Evolutionary conservation across 2,888 invertebrate species (phyloP), one percentile per base, ranked within the genome.

Genomic region (Orthosia cruda): DNA sequence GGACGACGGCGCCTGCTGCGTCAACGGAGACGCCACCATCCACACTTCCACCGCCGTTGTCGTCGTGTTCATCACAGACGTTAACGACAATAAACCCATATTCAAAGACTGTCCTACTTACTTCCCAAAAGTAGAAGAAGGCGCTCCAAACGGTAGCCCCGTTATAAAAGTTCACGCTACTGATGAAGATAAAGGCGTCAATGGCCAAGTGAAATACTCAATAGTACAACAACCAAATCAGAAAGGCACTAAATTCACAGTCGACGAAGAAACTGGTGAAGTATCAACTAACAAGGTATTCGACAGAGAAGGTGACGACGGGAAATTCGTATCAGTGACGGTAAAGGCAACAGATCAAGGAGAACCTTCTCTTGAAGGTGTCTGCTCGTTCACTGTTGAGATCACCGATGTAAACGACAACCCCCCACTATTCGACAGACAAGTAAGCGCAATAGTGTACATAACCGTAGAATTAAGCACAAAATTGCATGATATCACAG

Each of bases 301-400:
- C 93, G 99, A 99, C 96, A 98, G 99, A 80, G 99, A 99, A 96
- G 99, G 99, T 0, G 99, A 99, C 89, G 99, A 99, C 93, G 99
- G 99, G 13, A 99, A 99, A 96, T 99, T 99, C 94, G 99, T 99
- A 11, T 99, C 99, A 0, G 99, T 99, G 9, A 99, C 99, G 0
- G 99, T 99, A 0, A 99, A 99, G 96, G 99, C 99, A 9, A 99
- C 99, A 0, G 99, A 99, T 97, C 99, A 99, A 93, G 99, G 99
- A n/a, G 99, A 99, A 93, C 99, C 99, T 1, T 99, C 99, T 0
- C 95, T 99, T 86, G 99, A 99, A 95, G 99, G 99, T 45, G 99
- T 99, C 85, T 99, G 99, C 95, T 99, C 99, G 12, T 99, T 99
- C 93, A 99, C 99, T 20, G 99, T 99, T 63, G 99, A 99, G 97